Evolutionary conservation across 2,797 vertebrate species (phyloP), one percentile per base, ranked within the genome.

Genomic region (Arremon aurantiirostris): DNA sequence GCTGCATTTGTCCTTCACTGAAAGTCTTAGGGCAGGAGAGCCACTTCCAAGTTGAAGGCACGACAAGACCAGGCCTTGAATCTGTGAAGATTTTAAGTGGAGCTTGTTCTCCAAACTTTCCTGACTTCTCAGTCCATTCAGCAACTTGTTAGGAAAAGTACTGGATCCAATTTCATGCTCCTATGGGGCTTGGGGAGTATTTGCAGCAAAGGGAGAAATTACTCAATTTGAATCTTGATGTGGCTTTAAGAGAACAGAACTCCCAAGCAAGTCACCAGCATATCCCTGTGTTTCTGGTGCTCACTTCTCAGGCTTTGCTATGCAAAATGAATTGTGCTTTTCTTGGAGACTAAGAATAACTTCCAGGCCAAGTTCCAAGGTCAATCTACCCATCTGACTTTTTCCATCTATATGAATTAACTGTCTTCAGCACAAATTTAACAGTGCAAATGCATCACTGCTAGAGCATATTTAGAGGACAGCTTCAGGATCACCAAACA

Each of bases 281-380:
- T 32, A 22, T 53, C 21, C 35, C 12, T 55, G 42, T 27, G 17
- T 52, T 91, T 66, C 59, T 82, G 0, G 3, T 14, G 13, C 15
- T n/a, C 21, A 52, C 39, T 37, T 53, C 84, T 87, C 27, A 37
- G 52, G 28, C 24, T 84, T 77, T 42, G 56, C 46, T 64, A 28
- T 28, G 23, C 39, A 52, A 90, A 84, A 72, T 18, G 65, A 77
- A 7, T 15, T 9, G 32, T 4, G 1, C n/a, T 91, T 95, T 76
- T 83, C 70, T 94, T 84, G 68, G 47, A 83, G 24, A 35, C 27
- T 63, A 81, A 56, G 44, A 78, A 86, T 53, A 55, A 46, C 47
- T 86, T 95, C 65, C 82, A 89, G 78, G 87, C 73, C 84, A 89
- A 72, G 37, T 77, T 95, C 86, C 73, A 91, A 86, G 94, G 94